Evolutionary conservation across 1,140 invertebrate species (phyloP).

Genomic region (Drosophila triauraria): DNA sequence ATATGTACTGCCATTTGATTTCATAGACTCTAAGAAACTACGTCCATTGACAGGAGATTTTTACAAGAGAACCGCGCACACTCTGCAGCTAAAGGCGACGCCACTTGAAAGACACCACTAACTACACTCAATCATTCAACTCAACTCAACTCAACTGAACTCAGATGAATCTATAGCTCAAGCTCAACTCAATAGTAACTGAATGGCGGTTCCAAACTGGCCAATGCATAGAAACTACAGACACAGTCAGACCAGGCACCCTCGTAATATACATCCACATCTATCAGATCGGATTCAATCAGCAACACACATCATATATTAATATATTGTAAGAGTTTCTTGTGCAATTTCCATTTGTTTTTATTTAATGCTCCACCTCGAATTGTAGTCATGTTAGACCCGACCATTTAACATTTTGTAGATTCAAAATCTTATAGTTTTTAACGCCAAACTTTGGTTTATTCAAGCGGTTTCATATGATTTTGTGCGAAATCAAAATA

Average conservation of each 20-base stretch:
- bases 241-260: slow-evolving; percentile 67
- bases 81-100: slow-evolving; percentile 25
- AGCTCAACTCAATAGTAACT: slow-evolving; percentile 77
- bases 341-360: slow-evolving; percentile 60
- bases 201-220: slow-evolving; percentile 74
- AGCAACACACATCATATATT: slow-evolving; percentile 30
- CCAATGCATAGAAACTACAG: slow-evolving; percentile 75
- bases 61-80: slow-evolving; percentile 36
- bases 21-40: slow-evolving; percentile 44
- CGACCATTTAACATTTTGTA: slow-evolving; percentile 47
- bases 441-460: slow-evolving; percentile 14
- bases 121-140: slow-evolving; percentile 66
- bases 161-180: slow-evolving; percentile 66
- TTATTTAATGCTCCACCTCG: slow-evolving; percentile 30
- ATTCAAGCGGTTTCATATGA: slow-evolving; percentile 12
- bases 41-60: slow-evolving; percentile 71
- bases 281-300: slow-evolving; percentile 36
- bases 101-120: slow-evolving; percentile 39
- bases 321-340: slow-evolving; percentile 68
- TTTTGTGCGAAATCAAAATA: slow-evolving; percentile 24
- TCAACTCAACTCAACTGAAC: slow-evolving; percentile 27
- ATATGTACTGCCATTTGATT: slow-evolving; percentile 54
- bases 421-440: slow-evolving; percentile 65
- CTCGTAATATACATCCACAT: slow-evolving; percentile 41
- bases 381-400: slow-evolving; percentile 17